phyloP scores from a whole-genome alignment of 2,888 invertebrate genomes.

The Nemotelus nigrinus region DNA sequence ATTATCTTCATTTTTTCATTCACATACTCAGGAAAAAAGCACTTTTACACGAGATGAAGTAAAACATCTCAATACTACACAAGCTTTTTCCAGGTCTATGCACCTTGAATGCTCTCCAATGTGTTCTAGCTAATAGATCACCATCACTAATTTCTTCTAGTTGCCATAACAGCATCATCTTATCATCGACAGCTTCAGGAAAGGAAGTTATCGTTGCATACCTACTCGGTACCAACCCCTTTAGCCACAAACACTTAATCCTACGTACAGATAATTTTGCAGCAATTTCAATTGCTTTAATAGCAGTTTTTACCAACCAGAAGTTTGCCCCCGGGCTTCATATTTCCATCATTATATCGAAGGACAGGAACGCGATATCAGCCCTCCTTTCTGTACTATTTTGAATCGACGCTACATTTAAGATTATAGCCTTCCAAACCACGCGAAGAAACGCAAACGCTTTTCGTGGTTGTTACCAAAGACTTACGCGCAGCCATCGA shows the following conservation, averaged over 20 bases:
- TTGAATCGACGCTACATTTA: background rate
- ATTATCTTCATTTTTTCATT: too few relatives aligned
- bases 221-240: background rate
- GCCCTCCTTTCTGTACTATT: conserved; percentile 22
- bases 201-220: background rate
- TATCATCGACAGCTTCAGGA: background rate
- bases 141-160: conserved; percentile 28
- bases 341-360: conserved; percentile 30
- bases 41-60: too few relatives aligned
- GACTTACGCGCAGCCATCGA: conserved; percentile 3
- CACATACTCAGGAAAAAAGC: too few relatives aligned
- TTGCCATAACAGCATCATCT: conserved; percentile 13
- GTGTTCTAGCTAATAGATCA: conserved; percentile 14
- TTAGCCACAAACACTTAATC: conserved; percentile 33
- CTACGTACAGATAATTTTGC: conserved; percentile 44
- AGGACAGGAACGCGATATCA: conserved; percentile 21
- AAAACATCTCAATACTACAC: too few relatives aligned
- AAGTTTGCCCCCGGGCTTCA: conserved; percentile 47
- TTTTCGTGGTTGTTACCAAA: background rate
- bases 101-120: background rate
- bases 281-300: conserved; percentile 48
- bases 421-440: background rate
- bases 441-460: background rate
- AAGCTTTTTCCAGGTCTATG: too few relatives aligned
- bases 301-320: conserved; percentile 49